Conservation (phyloP, 2,113 vertebrate genomes). For the Channa argus region DNA sequence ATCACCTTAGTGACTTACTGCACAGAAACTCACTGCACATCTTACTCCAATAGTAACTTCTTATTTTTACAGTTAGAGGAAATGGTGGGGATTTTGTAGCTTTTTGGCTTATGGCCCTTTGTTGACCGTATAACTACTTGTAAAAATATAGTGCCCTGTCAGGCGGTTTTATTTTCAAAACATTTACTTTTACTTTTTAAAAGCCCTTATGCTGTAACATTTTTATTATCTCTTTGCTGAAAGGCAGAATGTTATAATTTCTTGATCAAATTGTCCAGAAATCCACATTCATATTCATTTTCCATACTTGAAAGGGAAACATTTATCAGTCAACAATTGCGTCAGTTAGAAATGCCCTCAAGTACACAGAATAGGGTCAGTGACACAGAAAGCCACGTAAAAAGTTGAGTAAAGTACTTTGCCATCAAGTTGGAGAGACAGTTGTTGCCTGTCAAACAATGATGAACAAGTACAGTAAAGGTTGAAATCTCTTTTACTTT, state of each 20-base stretch:
- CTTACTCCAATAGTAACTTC: no score
- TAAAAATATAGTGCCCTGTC: no score
- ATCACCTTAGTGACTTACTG: conserved; percentile 65
- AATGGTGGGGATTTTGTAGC: no score
- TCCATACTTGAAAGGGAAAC: neutral
- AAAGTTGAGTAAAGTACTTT: conserved; percentile 1
- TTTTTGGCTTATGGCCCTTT: no score
- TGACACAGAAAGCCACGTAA: conserved; percentile 15
- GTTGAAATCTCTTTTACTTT: conserved; percentile 1
- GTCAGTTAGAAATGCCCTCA: neutral
- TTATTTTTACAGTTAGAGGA: no score
- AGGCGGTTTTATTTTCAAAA: neutral
- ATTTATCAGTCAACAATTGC: conserved; percentile 5
- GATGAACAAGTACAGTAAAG: neutral
- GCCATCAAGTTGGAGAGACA: neutral
- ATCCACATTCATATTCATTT: neutral
- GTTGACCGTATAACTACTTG: no score
- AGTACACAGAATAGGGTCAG: conserved; percentile 19
- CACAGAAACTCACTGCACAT: conserved; percentile 20
- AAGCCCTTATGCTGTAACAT: neutral
- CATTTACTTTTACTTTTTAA: neutral
- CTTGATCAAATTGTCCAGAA: neutral
- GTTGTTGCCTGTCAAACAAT: no score
- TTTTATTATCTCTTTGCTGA: neutral
- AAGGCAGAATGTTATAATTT: neutral